Evolutionary conservation across 2,113 vertebrate genomes (phyloP), one percentile per base, ranked within the genome.

Genomic region (Cyprinodon variegatus): DNA sequence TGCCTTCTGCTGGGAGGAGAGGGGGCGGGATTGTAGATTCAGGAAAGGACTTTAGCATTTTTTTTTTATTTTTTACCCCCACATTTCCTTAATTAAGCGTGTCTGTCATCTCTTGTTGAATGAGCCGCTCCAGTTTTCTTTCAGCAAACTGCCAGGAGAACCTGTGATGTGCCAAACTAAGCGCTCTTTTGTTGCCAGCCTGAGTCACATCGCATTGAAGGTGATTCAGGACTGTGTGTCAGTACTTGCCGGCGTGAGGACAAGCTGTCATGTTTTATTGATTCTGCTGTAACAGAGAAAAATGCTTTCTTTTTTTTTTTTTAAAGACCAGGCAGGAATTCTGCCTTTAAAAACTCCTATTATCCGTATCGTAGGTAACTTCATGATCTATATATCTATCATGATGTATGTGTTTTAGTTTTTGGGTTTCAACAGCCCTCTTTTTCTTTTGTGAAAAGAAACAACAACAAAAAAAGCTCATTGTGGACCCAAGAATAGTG

Each of bases 201-300:
- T 53, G 65, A 70, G 72, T 83, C 22, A 41, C 61, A n/a, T 73
- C 59, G 38, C 68, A 67, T 66, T 85, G 79, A 79, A 79, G 70
- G 79, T 76, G 65, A 68, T 82, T 79, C 73, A 74, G 79, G 70
- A 60, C 73, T 85, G 76, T 68, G 79, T 76, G 79, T 82, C 22
- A 14, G 63, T 76, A n/a, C 50, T 74, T 83, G 86, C 77, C 80
- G 68, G 22, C 0, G 63, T 50, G 62, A 78, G 68, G 68, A 84
- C 79, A 80, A 82, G 82, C 82, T 87, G 79, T 82, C 67, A 63
- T 84, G 76, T 61, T 77, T 68, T 61, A 57, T 68, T 66, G 68
- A 45, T 59, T 72, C 67, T 45, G 8, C 68, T 43, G 41, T 2
- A 10, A 65, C 5, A 53, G 17, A 72, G 75, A 78, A 3, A 3